phyloP scores from a whole-genome alignment of 2,797 vertebrate genomes.

The Characodon lateralis region DNA sequence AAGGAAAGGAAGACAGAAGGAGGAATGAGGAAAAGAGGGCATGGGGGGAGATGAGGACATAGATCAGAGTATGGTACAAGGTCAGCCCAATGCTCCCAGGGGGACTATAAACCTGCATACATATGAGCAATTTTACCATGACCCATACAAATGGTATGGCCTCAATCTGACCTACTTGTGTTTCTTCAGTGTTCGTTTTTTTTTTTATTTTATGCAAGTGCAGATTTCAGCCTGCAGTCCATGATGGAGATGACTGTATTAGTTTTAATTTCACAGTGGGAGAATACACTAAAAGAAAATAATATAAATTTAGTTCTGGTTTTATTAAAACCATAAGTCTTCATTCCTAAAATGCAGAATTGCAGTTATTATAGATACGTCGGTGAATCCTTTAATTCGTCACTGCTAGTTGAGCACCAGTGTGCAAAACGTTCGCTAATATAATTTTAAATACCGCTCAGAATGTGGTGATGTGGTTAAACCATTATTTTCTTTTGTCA shows the following conservation, averaged over 20 bases:
- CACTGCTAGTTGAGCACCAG: slow-evolving; percentile 19
- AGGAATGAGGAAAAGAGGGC: slow-evolving; percentile 53
- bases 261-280: slow-evolving; percentile 5
- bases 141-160: slow-evolving; percentile 72
- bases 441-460: slow-evolving; percentile 49
- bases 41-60: slow-evolving; percentile 69
- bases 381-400: slow-evolving; percentile 22
- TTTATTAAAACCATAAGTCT: slow-evolving; percentile 21
- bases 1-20: slow-evolving; percentile 17
- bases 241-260: slow-evolving; percentile 14
- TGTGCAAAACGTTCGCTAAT: slow-evolving; percentile 17
- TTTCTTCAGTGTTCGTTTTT: slow-evolving; percentile 44
- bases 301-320: not conserved
- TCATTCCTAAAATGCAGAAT: slow-evolving; percentile 6
- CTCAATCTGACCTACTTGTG: slow-evolving; percentile 74
- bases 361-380: slow-evolving; percentile 8
- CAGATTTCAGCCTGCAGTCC: slow-evolving; percentile 31
- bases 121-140: slow-evolving; percentile 75
- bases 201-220: slow-evolving; percentile 35
- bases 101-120: slow-evolving; percentile 71
- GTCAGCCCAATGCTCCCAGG: slow-evolving; percentile 68
- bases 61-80: slow-evolving; percentile 76
- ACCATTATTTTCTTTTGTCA: slow-evolving; percentile 65
- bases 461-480: slow-evolving; percentile 61
- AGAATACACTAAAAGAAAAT: not conserved